phyloP scores from a whole-genome alignment of 1,140 invertebrate genomes.

The Eurosta solidaginis region DNA sequence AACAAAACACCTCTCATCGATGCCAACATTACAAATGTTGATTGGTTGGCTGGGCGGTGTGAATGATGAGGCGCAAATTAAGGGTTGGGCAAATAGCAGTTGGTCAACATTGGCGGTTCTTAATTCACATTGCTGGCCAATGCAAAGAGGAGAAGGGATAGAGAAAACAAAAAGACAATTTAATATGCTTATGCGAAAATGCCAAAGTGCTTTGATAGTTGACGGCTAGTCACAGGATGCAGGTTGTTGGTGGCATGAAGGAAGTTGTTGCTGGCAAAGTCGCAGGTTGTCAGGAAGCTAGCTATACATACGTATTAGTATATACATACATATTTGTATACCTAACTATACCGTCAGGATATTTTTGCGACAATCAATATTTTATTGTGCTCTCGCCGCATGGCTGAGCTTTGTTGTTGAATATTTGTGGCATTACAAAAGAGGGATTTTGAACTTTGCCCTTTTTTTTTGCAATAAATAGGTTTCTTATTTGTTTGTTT shows the following conservation, averaged over 20 bases:
- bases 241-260: not conserved
- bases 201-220: constrained; percentile 13
- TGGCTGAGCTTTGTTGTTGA: not conserved
- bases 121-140: too few species aligned
- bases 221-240: not conserved
- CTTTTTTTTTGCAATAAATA: not conserved
- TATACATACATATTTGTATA: too few species aligned
- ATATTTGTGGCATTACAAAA: not conserved
- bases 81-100: too few species aligned
- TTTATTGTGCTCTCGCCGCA: constrained; percentile 21
- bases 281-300: not conserved
- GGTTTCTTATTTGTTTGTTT: not conserved
- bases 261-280: constrained; percentile 4
- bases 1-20: not conserved
- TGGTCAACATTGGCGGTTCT: too few species aligned
- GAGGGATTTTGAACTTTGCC: not conserved
- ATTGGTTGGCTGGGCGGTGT: not conserved
- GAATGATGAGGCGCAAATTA: not conserved
- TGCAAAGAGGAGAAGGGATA: not conserved
- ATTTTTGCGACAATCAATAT: constrained; percentile 26
- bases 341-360: not conserved
- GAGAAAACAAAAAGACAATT: not conserved
- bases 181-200: constrained; percentile 22
- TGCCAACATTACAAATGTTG: not conserved
- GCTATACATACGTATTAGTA: too few species aligned